Evolutionary conservation across 2,888 invertebrate species (phyloP).

Genomic region (Parasteatoda lunata): DNA sequence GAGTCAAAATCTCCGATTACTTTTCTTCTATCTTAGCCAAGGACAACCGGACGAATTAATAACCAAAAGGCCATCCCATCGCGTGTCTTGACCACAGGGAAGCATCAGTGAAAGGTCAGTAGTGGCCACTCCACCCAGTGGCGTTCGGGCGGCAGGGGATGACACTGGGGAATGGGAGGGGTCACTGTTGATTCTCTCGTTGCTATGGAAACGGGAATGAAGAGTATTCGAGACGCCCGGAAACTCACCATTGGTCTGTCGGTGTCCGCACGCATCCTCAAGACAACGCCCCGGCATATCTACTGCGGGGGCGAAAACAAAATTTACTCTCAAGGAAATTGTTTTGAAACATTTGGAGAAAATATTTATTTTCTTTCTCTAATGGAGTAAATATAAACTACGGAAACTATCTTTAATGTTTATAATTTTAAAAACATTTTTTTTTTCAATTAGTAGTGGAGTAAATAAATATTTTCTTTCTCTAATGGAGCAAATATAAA

Average conservation of each 20-base stretch:
- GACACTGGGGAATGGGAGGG: conserved; percentile 65
- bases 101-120: conserved; percentile 48
- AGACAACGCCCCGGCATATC: conserved; percentile 61
- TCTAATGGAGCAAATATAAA: too few relatives aligned
- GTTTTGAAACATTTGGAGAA: background rate
- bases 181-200: conserved; percentile 67
- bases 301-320: conserved; percentile 29
- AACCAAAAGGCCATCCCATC: conserved; percentile 6
- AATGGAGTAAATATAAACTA: too few relatives aligned
- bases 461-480: too few relatives aligned
- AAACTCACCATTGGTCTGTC: conserved; percentile 60
- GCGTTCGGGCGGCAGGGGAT: conserved; percentile 21
- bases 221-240: conserved; percentile 60
- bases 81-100: conserved; percentile 42
- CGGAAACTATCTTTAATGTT: too few relatives aligned
- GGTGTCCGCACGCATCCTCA: conserved; percentile 61
- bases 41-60: conserved; percentile 8
- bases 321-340: background rate
- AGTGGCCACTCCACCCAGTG: conserved; percentile 61
- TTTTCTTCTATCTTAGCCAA: background rate
- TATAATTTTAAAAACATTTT: too few relatives aligned
- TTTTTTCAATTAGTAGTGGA: too few relatives aligned
- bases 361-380: background rate
- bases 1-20: background rate
- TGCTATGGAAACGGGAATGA: conserved; percentile 48